Evolutionary conservation across 1,140 invertebrate species (phyloP).

Genomic region (Papilio polytes): DNA sequence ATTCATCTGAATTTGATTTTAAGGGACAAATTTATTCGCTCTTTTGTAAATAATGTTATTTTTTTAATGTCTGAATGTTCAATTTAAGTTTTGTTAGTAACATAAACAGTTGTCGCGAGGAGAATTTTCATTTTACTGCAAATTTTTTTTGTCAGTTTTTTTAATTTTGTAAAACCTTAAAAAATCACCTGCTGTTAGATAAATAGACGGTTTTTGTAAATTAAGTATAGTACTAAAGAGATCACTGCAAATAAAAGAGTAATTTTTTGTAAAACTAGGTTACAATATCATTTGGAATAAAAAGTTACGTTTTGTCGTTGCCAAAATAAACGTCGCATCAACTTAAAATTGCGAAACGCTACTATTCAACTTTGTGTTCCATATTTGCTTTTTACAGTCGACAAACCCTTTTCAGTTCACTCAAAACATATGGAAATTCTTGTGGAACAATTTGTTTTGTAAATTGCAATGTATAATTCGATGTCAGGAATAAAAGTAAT

Average conservation of each 20-base stretch:
- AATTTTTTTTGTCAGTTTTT: not conserved
- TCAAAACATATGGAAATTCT: conserved; percentile 28
- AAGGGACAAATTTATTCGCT: conserved; percentile 31
- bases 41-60: conserved; percentile 30
- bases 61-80: not conserved
- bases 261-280: conserved; percentile 1
- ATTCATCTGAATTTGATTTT: conserved; percentile 32
- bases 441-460: not conserved
- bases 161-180: not conserved
- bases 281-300: conserved; percentile 18
- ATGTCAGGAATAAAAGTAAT: not conserved
- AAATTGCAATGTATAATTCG: not conserved
- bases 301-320: conserved; percentile 20
- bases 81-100: not conserved
- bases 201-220: too few relatives aligned
- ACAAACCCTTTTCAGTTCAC: conserved; percentile 21
- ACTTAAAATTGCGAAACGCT: conserved; percentile 27
- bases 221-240: not conserved
- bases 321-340: conserved; percentile 25
- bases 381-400: conserved; percentile 27
- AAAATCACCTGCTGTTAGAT: too few relatives aligned
- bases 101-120: not conserved
- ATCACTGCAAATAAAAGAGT: not conserved
- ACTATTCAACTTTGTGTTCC: conserved; percentile 27
- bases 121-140: not conserved